A percentile compares a stretch with the other conserved stretches of the same genome.
Evolutionary conservation across 2,888 invertebrate species (phyloP).

Genomic region (Cephus runcator): DNA sequence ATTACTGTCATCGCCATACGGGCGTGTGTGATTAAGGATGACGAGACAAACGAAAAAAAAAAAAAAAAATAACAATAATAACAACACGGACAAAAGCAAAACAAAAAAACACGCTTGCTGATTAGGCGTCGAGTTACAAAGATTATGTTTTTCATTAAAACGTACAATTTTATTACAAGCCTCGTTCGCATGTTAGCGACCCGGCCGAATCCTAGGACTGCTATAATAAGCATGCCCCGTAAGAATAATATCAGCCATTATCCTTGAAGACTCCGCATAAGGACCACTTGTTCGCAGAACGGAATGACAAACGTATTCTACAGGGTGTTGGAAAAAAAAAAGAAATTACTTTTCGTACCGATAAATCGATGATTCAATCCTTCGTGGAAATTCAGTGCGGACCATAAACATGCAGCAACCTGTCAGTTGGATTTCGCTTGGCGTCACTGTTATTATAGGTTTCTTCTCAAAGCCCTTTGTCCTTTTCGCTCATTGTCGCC

Average conservation of each 20-base stretch:
- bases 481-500: not conserved
- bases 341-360: not conserved
- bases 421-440: not conserved
- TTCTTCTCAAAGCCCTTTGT: not conserved
- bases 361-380: not conserved
- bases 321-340: not conserved
- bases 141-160: not conserved
- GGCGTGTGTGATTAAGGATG: not conserved
- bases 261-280: not conserved
- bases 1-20: slow-evolving; percentile 8
- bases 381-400: not conserved
- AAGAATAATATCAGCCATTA: not conserved
- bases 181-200: not conserved
- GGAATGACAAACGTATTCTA: not conserved
- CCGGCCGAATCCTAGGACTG: not conserved
- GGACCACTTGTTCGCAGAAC: not conserved
- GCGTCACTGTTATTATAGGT: not conserved
- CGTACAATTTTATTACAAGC: not conserved
- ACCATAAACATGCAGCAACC: not conserved
- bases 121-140: not conserved
- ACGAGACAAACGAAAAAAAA: not conserved
- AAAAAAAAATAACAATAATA: not conserved
- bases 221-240: not conserved
- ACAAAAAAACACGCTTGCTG: not conserved
- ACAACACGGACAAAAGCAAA: not conserved